phyloP scores from a whole-genome alignment of 2,888 invertebrate genomes.

The Eupithecia insigniata region DNA sequence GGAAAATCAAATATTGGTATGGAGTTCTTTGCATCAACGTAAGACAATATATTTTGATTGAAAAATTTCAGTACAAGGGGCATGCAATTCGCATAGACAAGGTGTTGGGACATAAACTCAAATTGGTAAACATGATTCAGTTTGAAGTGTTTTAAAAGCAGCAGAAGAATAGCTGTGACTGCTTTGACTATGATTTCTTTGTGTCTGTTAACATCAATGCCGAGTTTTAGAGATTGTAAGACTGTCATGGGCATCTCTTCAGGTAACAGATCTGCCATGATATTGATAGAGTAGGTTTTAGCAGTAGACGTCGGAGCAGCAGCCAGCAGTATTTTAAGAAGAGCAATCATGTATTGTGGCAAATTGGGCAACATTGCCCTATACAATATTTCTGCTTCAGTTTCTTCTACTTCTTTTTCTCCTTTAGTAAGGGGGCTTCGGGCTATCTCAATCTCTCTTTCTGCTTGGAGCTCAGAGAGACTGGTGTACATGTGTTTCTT shows the following conservation, averaged over 20 bases:
- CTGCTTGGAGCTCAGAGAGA: slow-evolving; percentile 95
- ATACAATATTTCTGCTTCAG: slow-evolving; percentile 95
- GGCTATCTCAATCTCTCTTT: slow-evolving; percentile 95
- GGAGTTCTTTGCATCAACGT: slow-evolving; percentile 96
- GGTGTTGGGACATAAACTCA: slow-evolving; percentile 99
- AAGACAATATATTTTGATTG: slow-evolving; percentile 98
- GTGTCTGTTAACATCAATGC: slow-evolving; percentile 98
- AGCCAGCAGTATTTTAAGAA: slow-evolving; percentile 97
- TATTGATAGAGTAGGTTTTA: slow-evolving; percentile 98
- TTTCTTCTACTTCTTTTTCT: slow-evolving; percentile 91
- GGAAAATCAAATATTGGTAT: slow-evolving; percentile 98
- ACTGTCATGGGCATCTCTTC: slow-evolving; percentile 99
- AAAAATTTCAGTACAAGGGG: slow-evolving; percentile 99
- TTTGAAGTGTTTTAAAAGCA: slow-evolving; percentile 98
- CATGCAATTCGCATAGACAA: slow-evolving; percentile 99
- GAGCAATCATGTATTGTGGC: slow-evolving; percentile 98
- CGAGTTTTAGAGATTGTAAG: slow-evolving; percentile 96
- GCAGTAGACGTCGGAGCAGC: slow-evolving; percentile 99
- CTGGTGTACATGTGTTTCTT: slow-evolving; percentile 97
- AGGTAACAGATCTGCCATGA: slow-evolving; percentile 98
- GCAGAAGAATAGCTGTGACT: slow-evolving; percentile 93
- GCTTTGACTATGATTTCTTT: slow-evolving; percentile 99
- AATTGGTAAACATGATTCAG: slow-evolving; percentile 99
- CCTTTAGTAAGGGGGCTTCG: slow-evolving; percentile 94
- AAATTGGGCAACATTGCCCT: slow-evolving; percentile 97